Evolutionary conservation across 2,113 vertebrate genomes (phyloP).

Genomic region (Ascaphus truei): DNA sequence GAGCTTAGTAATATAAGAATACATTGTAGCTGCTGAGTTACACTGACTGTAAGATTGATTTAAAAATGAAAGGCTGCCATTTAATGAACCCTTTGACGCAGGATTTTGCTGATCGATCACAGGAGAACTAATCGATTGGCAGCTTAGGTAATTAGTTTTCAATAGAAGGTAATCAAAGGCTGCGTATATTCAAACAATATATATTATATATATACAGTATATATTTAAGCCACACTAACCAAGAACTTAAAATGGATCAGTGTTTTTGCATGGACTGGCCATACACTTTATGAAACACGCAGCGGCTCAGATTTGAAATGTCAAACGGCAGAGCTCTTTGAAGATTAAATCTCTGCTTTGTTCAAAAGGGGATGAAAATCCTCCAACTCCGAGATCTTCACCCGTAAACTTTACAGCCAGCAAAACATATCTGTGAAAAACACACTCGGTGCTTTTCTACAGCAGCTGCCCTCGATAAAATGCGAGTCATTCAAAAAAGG

Average conservation of each 20-base stretch:
- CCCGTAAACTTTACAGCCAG: slow-evolving; percentile 52
- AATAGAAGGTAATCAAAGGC: too few species aligned
- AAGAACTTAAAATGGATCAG: slow-evolving; percentile 46
- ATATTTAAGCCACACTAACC: neutral
- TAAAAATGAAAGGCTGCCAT: too few species aligned
- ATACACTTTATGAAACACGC: slow-evolving; percentile 48
- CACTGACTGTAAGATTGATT: too few species aligned
- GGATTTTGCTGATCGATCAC: too few species aligned
- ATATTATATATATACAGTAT: too few species aligned
- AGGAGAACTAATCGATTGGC: too few species aligned
- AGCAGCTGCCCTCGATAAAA: slow-evolving; percentile 57
- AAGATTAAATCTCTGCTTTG: slow-evolving; percentile 52
- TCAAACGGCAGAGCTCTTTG: slow-evolving; percentile 55
- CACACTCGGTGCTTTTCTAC: slow-evolving; percentile 48
- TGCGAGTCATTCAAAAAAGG: slow-evolving; percentile 66
- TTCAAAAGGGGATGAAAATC: slow-evolving; percentile 48
- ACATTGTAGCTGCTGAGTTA: too few species aligned
- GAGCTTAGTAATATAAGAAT: too few species aligned
- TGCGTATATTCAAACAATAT: too few species aligned
- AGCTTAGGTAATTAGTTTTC: too few species aligned
- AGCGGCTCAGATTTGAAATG: slow-evolving; percentile 51
- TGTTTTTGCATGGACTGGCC: slow-evolving; percentile 45
- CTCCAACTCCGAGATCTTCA: slow-evolving; percentile 45
- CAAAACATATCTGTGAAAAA: slow-evolving; percentile 53
- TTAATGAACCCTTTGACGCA: too few species aligned